A percentile compares a stretch with the other conserved stretches of the same genome.
These are phyloP conservation scores for Eurystomus gularis DNA, from an alignment of 2,113 vertebrate species.

Conservation along the genomic window DNA sequence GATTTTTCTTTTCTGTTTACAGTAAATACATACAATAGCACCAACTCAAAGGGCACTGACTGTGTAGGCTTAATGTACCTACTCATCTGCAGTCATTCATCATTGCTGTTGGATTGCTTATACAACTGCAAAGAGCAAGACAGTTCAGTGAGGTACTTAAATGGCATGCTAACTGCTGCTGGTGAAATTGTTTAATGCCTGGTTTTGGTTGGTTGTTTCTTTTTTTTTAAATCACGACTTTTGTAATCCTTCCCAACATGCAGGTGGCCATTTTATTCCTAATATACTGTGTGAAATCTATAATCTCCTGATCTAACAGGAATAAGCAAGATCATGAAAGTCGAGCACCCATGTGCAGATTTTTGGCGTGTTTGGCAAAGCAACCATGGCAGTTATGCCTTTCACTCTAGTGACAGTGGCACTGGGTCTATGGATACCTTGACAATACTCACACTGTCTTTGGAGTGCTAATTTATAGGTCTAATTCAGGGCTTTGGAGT, in stretches of 20 bases:
- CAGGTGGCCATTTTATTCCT: background rate
- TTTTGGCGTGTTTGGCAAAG: background rate
- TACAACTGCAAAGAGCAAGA: background rate
- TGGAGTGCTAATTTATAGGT: background rate
- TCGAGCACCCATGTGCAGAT: background rate
- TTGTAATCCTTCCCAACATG: background rate
- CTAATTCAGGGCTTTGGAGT: background rate
- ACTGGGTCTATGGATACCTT: background rate
- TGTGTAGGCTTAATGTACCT: constrained; percentile 18
- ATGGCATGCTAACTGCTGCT: background rate
- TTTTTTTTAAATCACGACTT: background rate
- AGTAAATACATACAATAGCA: constrained; percentile 6
- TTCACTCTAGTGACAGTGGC: background rate
- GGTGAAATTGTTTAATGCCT: background rate
- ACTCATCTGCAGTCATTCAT: constrained; percentile 38
- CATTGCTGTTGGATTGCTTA: background rate
- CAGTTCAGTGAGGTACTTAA: background rate
- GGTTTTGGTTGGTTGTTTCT: no score
- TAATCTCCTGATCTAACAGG: background rate
- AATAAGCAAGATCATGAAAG: background rate
- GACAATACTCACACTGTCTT: background rate
- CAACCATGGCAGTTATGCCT: background rate
- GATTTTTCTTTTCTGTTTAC: background rate
- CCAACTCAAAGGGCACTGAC: background rate
- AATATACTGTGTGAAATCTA: background rate